phyloP scores from a whole-genome alignment of 2,113 vertebrate genomes.

The Cavia porcellus region DNA sequence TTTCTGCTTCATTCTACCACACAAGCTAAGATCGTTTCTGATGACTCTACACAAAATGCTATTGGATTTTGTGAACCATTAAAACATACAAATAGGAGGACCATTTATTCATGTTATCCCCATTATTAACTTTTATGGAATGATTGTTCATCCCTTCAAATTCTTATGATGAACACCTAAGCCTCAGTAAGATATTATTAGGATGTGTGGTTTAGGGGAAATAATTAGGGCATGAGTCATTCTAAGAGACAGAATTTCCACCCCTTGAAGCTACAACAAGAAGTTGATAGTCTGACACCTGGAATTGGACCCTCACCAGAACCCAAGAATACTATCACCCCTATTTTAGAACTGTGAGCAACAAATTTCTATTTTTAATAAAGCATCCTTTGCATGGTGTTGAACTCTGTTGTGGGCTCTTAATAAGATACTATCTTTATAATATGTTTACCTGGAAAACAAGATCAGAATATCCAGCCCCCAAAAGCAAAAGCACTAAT shows the following conservation, averaged over 20 bases:
- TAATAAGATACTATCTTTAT: conserved; percentile 10
- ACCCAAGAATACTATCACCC: background rate
- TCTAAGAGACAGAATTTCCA: background rate
- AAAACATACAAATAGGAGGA: background rate
- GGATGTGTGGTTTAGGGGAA: background rate
- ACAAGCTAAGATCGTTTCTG: background rate
- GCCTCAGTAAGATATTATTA: too few species aligned
- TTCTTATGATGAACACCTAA: too few species aligned
- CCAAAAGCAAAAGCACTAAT: conserved; percentile 3
- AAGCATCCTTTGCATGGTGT: background rate
- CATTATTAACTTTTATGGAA: too few species aligned
- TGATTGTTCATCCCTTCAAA: too few species aligned
- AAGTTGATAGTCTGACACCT: background rate
- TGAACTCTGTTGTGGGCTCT: background rate
- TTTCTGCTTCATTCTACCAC: background rate
- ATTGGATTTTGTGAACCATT: background rate
- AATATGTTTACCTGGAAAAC: background rate
- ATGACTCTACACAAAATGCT: background rate
- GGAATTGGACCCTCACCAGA: background rate
- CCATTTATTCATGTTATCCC: background rate
- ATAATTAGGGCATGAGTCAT: background rate
- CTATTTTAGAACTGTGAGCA: background rate
- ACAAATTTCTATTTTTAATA: background rate
- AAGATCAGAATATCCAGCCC: background rate
- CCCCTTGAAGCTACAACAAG: background rate